These are phyloP conservation scores for Tiaroga cobitis DNA, from an alignment of 2,797 vertebrate genomes.

Conservation along the genomic window DNA sequence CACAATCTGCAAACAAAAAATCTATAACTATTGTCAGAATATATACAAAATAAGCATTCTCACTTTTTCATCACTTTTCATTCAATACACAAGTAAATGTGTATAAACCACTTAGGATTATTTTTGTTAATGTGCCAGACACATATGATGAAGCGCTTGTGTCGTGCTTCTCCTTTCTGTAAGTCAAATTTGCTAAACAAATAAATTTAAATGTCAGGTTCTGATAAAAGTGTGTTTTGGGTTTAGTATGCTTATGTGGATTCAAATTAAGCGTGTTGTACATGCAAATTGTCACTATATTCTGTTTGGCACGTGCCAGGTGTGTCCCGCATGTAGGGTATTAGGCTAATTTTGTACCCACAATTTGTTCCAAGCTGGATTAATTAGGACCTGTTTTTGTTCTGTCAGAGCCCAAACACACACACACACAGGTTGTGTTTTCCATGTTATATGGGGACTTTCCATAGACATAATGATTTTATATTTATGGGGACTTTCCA, in stretches of 20 bases:
- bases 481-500: not conserved
- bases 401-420: conserved; percentile 35
- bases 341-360: conserved; percentile 42
- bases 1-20: not conserved
- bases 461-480: not conserved
- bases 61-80: not conserved
- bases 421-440: not conserved
- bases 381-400: conserved; percentile 54
- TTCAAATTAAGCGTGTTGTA: conserved; percentile 1
- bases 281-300: conserved; percentile 17
- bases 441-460: not conserved
- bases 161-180: not conserved
- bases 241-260: conserved; percentile 24
- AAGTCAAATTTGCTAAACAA: not conserved
- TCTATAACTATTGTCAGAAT: not conserved
- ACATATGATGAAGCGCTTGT: not conserved
- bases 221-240: conserved; percentile 8
- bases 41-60: not conserved
- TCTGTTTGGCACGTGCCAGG: conserved; percentile 8
- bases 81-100: not conserved
- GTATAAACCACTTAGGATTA: not conserved
- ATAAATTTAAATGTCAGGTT: conserved; percentile 5
- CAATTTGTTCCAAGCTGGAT: conserved; percentile 44
- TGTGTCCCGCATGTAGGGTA: conserved; percentile 6
- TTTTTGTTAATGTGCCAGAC: not conserved